Evolutionary conservation across 2,113 vertebrate species (phyloP).

Genomic region (Rhegmatorhina hoffmannsi): DNA sequence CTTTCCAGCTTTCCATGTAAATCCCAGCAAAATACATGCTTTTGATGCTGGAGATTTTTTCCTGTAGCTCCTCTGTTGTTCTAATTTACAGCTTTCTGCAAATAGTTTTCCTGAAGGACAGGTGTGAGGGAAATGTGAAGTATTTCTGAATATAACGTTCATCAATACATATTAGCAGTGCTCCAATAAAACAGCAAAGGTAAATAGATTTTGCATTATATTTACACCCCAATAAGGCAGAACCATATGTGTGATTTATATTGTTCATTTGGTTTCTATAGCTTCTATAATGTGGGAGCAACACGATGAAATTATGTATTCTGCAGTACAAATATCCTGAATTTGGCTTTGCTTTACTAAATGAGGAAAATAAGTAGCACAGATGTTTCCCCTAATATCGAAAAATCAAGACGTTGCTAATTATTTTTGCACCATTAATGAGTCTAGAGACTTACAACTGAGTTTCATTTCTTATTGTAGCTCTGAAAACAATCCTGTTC

Average conservation of each 20-base stretch:
- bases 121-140: conserved; percentile 3
- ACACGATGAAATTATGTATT: not conserved
- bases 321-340: not conserved
- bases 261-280: not conserved
- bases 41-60: not conserved
- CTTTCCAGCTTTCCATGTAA: not conserved
- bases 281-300: not conserved
- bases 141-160: not conserved
- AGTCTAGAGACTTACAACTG: conserved; percentile 36
- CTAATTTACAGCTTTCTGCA: not conserved
- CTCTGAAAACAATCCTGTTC: conserved; percentile 51
- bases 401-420: conserved; percentile 46
- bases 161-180: not conserved
- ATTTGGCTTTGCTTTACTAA: conserved; percentile 25
- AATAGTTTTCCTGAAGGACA: conserved; percentile 8
- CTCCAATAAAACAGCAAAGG: not conserved
- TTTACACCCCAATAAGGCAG: conserved; percentile 1
- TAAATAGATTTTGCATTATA: conserved; percentile 11
- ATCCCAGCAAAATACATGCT: not conserved
- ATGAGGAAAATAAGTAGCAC: conserved; percentile 29
- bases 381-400: conserved; percentile 36
- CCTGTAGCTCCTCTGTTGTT: not conserved
- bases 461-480: conserved; percentile 54
- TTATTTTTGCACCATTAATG: conserved; percentile 68
- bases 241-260: not conserved